Evolutionary conservation across 2,888 invertebrate species (phyloP), one percentile per base, ranked within the genome.

Genomic region (Acronicta leporina): DNA sequence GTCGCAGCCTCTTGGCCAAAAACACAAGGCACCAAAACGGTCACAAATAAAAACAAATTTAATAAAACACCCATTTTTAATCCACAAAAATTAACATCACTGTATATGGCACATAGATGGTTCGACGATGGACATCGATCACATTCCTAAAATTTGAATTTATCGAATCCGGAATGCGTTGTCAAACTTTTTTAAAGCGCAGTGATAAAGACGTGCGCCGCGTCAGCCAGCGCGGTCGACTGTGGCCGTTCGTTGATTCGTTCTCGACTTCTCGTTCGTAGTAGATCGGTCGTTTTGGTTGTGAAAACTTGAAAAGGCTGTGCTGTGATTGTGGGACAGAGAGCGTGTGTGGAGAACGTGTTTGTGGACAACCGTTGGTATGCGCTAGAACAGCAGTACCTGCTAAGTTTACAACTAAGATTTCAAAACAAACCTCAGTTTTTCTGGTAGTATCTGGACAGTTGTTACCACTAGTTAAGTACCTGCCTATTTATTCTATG

Each of bases 91-190:
- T 71, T 68, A 86, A 88, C 90, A 91, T 91, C 90, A 90, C 91
- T 90, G 79, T 81, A 83, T 92, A 93, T 92, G 92, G 92, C 93
- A 93, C 93, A 85, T 88, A 75, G 82, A 85, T 82, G 83, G 81
- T 86, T 79, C 69, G 63, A 63, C 60, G 71, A 80, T 77, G 71
- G 77, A 82, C 85, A 85, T 83, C 77, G 85, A 82, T 92, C 90
- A 92, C 93, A 92, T 93, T 91, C 90, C 91, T 86, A 82, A 79
- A 80, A 83, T 87, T 87, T 83, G 76, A 84, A 82, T 80, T 80
- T 79, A 69, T 74, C 81, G 80, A 82, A 85, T 84, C 74, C 83
- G 82, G 84, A 87, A 87, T 88, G 84, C 79, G 84, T 80, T 85
- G 73, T 80, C 69, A 78, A 82, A 82, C 84, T 83, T 84, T 82